phyloP scores from a whole-genome alignment of 2,113 vertebrate genomes.

The Lophura nycthemera region DNA sequence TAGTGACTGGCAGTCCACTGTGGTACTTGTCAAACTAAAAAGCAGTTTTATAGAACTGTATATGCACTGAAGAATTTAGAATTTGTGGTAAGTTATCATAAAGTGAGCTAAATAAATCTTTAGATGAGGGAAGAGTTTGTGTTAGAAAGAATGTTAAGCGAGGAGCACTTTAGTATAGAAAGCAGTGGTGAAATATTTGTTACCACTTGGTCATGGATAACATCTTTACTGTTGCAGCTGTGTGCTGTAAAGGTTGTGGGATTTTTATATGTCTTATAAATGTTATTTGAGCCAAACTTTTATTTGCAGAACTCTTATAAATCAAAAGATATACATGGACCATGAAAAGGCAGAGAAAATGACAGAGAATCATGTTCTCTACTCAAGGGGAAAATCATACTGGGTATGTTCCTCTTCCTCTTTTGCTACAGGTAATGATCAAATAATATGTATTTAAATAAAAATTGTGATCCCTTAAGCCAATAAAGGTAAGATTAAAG shows the following conservation, averaged over 20 bases:
- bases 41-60: background rate
- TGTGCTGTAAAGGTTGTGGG: background rate
- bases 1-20: background rate
- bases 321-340: accelerated
- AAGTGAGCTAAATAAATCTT: background rate
- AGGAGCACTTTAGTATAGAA: accelerated
- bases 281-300: background rate
- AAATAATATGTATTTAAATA: background rate
- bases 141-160: background rate
- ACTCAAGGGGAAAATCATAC: background rate
- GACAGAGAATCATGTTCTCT: background rate
- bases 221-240: background rate
- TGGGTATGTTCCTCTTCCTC: background rate
- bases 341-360: background rate
- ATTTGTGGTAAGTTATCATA: background rate
- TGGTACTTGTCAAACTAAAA: background rate
- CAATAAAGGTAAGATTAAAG: background rate
- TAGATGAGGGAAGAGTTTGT: background rate
- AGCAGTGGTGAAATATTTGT: background rate
- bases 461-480: background rate
- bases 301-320: background rate
- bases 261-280: background rate
- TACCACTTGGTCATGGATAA: background rate
- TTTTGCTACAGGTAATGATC: background rate
- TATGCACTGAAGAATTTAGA: background rate